Evolutionary conservation across 1,140 invertebrate genomes (phyloP).

Genomic region (Vollenhovia emeryi): DNA sequence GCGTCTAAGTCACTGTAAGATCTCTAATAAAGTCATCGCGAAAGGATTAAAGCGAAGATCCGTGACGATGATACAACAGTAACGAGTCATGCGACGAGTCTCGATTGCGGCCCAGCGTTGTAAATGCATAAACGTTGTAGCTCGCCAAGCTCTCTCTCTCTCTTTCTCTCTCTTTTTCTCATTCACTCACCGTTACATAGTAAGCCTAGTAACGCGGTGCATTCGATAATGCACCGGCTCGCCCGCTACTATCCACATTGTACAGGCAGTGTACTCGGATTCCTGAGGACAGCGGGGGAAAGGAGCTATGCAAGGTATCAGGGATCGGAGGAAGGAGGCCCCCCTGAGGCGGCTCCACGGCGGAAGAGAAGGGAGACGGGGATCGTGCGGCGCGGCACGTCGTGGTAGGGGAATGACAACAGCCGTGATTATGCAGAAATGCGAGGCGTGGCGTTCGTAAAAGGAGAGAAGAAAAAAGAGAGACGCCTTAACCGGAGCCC

Average conservation of each 20-base stretch:
- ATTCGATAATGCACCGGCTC: slow-evolving; percentile 57
- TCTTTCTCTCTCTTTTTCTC: neutral
- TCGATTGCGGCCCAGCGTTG: neutral
- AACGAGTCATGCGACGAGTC: neutral
- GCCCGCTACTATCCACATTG: slow-evolving; percentile 23
- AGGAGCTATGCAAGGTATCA: slow-evolving; percentile 15
- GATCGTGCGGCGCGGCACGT: neutral
- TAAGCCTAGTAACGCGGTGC: slow-evolving; percentile 23
- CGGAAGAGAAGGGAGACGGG: slow-evolving; percentile 4
- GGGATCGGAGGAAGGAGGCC: neutral
- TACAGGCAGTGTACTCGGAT: slow-evolving; percentile 15
- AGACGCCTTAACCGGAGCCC: slow-evolving; percentile 56
- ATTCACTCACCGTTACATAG: slow-evolving; percentile 20
- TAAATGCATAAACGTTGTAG: neutral
- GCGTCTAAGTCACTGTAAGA: neutral
- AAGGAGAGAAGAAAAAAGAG: slow-evolving; percentile 36
- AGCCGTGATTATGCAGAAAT: slow-evolving; percentile 80
- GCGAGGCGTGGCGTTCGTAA: slow-evolving; percentile 72
- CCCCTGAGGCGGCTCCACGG: neutral
- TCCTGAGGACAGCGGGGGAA: slow-evolving; percentile 12
- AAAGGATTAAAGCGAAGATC: neutral
- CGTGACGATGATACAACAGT: neutral
- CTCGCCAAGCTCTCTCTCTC: neutral
- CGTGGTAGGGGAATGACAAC: slow-evolving; percentile 68
- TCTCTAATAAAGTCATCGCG: neutral